Percentiles rank a stretch among this genome's conserved stretches.
Conservation (phyloP, 2,888 invertebrate genomes). For the Eilema sororculum region DNA sequence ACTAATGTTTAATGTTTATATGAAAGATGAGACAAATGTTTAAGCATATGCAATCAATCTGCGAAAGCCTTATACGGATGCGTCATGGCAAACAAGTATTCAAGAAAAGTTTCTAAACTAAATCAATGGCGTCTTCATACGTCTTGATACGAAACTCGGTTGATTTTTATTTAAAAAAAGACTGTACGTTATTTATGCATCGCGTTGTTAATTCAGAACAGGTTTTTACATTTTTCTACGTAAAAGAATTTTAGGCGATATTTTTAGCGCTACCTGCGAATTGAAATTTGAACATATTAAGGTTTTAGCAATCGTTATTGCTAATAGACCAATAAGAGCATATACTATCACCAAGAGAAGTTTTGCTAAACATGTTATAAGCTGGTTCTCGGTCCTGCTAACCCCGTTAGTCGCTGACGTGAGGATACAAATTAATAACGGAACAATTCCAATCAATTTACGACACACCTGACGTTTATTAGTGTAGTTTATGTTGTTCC, state of each 20-base stretch:
- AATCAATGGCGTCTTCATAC: constrained; percentile 7
- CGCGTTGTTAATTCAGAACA: constrained; percentile 22
- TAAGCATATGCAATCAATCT: background rate
- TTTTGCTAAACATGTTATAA: constrained; percentile 17
- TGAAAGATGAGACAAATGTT: background rate
- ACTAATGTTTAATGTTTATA: too few relatives aligned
- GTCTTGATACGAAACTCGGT: constrained; percentile 9
- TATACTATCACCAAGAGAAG: constrained; percentile 11
- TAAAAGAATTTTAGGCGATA: constrained; percentile 13
- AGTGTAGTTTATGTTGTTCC: constrained; percentile 30
- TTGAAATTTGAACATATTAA: constrained; percentile 18
- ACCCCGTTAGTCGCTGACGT: constrained; percentile 8
- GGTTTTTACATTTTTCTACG: constrained; percentile 17
- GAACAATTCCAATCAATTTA: constrained; percentile 36
- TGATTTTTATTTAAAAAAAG: constrained; percentile 1
- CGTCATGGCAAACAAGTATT: background rate
- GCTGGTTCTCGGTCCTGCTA: constrained; percentile 19
- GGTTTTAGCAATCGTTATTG: constrained; percentile 17
- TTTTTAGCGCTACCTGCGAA: constrained; percentile 18
- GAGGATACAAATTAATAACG: constrained; percentile 36
- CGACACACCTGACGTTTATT: constrained; percentile 37
- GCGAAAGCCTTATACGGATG: background rate
- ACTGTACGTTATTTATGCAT: constrained; percentile 13
- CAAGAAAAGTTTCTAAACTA: background rate
- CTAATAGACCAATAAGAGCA: constrained; percentile 17